Evolutionary conservation across 2,113 vertebrate species (phyloP).

Genomic region (Halcyon senegalensis): DNA sequence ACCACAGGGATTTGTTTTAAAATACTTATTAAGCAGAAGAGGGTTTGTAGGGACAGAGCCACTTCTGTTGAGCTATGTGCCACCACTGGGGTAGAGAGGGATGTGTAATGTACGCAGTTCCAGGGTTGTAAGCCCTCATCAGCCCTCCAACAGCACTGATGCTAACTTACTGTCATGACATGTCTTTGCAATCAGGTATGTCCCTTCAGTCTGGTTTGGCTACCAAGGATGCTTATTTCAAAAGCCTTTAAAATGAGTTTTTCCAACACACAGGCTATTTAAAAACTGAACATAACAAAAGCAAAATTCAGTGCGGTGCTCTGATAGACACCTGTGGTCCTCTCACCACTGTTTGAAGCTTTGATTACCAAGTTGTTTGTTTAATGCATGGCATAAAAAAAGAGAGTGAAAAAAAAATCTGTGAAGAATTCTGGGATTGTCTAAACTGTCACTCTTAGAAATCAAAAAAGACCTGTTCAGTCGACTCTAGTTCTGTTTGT

Average conservation of each 20-base stretch:
- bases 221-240: background rate
- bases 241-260: background rate
- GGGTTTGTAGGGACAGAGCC: background rate
- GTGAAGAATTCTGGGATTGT: background rate
- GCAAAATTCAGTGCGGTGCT: background rate
- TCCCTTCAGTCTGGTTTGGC: background rate
- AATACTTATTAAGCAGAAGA: background rate
- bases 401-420: background rate
- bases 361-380: background rate
- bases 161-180: background rate
- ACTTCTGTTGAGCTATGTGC: background rate
- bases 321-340: background rate
- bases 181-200: background rate
- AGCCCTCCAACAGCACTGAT: background rate
- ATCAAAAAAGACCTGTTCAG: background rate
- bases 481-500: accelerated
- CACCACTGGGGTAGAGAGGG: background rate
- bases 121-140: background rate
- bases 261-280: background rate
- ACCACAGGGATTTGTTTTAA: slow-evolving; percentile 16
- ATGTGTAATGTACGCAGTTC: background rate
- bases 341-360: background rate
- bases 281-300: background rate
- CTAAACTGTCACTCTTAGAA: background rate
- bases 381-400: background rate